Evolutionary conservation across 2,888 invertebrate species (phyloP).

Genomic region (Steinernema scapterisci): DNA sequence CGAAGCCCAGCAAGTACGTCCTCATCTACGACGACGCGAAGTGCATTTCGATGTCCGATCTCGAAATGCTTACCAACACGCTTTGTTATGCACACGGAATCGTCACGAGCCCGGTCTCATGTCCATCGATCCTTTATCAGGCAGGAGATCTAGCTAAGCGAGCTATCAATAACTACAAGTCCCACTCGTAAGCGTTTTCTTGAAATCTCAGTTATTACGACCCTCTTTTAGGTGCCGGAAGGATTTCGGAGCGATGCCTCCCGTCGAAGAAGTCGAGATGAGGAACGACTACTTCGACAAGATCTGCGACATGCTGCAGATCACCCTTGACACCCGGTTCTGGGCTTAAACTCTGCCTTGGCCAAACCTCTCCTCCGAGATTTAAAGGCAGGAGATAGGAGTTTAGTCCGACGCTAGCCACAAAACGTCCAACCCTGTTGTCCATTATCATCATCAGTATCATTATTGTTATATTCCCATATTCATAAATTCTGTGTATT

Average conservation of each 20-base stretch:
- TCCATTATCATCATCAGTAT: too few relatives aligned
- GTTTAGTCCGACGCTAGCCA: too few relatives aligned
- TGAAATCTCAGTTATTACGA: not conserved
- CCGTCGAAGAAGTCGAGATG: not conserved
- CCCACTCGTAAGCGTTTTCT: not conserved
- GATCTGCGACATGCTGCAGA: not conserved
- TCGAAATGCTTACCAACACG: constrained; percentile 31
- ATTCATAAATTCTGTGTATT: too few relatives aligned
- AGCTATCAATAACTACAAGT: constrained; percentile 27
- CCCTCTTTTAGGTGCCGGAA: not conserved
- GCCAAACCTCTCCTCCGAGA: too few relatives aligned
- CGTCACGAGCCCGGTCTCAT: constrained; percentile 13
- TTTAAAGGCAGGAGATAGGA: too few relatives aligned
- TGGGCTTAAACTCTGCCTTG: not conserved
- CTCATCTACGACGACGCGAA: constrained; percentile 32
- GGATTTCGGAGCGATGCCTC: constrained; percentile 2
- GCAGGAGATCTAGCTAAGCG: constrained; percentile 35
- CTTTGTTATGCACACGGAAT: constrained; percentile 36
- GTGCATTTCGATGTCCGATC: constrained; percentile 23
- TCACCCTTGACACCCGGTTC: not conserved
- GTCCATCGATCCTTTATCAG: constrained; percentile 23
- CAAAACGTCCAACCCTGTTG: too few relatives aligned
- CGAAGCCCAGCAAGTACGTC: constrained; percentile 34
- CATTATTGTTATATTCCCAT: too few relatives aligned
- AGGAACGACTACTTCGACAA: not conserved